Base-by-base conservation (phyloP, 2,113 vertebrate species). In the Malurus elegans region DNA sequence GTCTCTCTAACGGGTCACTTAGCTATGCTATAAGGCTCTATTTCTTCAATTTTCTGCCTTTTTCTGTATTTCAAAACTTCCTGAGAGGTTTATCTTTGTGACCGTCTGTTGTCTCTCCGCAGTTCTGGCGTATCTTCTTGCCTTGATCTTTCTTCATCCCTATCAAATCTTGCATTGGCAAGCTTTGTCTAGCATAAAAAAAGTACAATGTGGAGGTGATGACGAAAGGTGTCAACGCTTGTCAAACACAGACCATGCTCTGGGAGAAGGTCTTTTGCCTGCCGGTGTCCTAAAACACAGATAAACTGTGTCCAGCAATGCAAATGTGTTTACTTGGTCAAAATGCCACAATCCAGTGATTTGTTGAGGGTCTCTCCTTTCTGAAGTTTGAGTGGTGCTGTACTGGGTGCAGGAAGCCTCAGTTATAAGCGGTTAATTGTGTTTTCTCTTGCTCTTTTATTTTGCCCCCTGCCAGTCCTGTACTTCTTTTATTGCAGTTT, bases 91-190 rank as follows among this genome's bases (percentile, higher is more conserved):
- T 89, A 51, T 92, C 82, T 90, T 72, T 61, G 53, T 69, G 78
- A 45, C 65, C 0, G 28, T 75, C 76, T 90, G 82, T 76, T 90
- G 72, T 93, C 70, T 96, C n/a, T 82, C 95, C 62, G 4, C 74
- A 65, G 32, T 85, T 85, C 40, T 69, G 66, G 88, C 36, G 0
- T 96, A 72, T 94, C 62, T 82, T 86, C 51, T 57, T 94, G 78
- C 88, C 93, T 96, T 90, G 84, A 94, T 96, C 96, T 96, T 95
- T 96, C 93, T 87, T 88, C 84, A 51, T 86, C 53, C 80, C 38
- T 72, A 73, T 83, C 74, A 81, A 75, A 61, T 91, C 90, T 81
- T 67, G 53, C 80, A 20, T 25, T 87, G 84, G 78, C 91, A 95
- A 88, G 61, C 91, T 79, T 90, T 86, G 86, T 75, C 19, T 71